These are phyloP conservation scores for Reinhardtius hippoglossoides DNA, from an alignment of 2,113 vertebrate species.

Conservation along the genomic window DNA sequence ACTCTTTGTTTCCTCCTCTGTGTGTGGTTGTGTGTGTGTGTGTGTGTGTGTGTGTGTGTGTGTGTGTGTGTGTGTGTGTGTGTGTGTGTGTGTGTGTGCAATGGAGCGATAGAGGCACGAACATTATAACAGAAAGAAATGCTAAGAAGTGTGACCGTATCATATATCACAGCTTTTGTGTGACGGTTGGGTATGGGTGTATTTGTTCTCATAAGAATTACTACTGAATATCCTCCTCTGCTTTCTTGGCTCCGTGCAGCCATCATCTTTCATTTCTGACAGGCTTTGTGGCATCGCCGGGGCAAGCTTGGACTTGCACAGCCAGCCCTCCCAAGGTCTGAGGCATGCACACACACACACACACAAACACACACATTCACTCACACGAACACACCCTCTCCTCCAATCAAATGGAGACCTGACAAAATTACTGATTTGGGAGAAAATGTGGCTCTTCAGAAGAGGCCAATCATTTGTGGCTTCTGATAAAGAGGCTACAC, in stretches of 20 bases:
- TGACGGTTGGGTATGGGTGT: constrained; percentile 16
- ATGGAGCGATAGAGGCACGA: background rate
- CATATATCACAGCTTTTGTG: constrained; percentile 52
- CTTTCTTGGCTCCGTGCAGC: constrained; percentile 25
- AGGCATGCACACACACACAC: constrained; percentile 60
- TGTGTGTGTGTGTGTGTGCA: constrained; percentile 5
- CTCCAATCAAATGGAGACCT: constrained; percentile 76
- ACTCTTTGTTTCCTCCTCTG: constrained; percentile 44
- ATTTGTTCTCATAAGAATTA: constrained; percentile 53
- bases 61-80: constrained; percentile 7
- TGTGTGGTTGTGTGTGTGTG: constrained; percentile 1
- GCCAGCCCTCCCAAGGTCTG: constrained; percentile 81
- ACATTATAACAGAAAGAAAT: constrained; percentile 44
- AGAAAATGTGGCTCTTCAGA: constrained; percentile 71
- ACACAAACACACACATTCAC: constrained; percentile 38
- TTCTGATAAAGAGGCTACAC: constrained; percentile 59
- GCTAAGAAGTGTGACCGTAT: constrained; percentile 42
- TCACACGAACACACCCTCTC: constrained; percentile 47
- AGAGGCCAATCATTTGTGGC: constrained; percentile 69
- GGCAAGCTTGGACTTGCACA: constrained; percentile 80
- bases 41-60: background rate
- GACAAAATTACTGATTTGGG: constrained; percentile 78
- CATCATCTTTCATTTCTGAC: constrained; percentile 73
- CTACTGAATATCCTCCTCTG: constrained; percentile 30
- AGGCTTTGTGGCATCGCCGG: constrained; percentile 66